Percentiles rank a stretch among this genome's conserved stretches.
Evolutionary conservation across 2,888 invertebrate species (phyloP).

Genomic region (Ptychoptera contaminata): DNA sequence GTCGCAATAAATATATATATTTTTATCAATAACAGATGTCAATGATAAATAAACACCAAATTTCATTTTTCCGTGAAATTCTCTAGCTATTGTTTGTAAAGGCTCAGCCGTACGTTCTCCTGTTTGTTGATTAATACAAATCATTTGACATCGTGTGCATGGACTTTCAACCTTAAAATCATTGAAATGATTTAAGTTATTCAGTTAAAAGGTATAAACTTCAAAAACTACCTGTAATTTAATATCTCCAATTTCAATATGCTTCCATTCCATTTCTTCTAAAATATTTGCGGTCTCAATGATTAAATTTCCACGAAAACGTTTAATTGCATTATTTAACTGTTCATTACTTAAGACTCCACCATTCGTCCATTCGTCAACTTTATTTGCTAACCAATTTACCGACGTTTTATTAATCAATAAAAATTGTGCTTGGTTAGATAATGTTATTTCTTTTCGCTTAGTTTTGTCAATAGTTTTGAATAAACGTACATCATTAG

Average conservation of each 20-base stretch:
- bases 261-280: conserved; percentile 57
- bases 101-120: conserved; percentile 68
- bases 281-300: conserved; percentile 57
- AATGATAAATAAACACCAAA: conserved; percentile 65
- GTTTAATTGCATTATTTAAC: conserved; percentile 44
- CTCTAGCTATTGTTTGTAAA: conserved; percentile 53
- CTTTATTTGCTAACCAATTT: conserved; percentile 45
- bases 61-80: conserved; percentile 56
- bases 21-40: neutral
- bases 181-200: conserved; percentile 3
- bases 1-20: neutral
- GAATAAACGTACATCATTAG: conserved; percentile 22
- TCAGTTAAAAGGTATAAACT: neutral
- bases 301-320: conserved; percentile 87
- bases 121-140: conserved; percentile 80
- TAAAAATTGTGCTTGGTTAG: conserved; percentile 76
- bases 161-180: conserved; percentile 51
- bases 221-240: conserved; percentile 29
- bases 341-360: conserved; percentile 33
- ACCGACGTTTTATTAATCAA: conserved; percentile 67
- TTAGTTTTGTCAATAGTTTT: conserved; percentile 23
- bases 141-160: conserved; percentile 89
- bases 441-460: conserved; percentile 39
- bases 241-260: conserved; percentile 46
- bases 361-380: conserved; percentile 28